Conservation (phyloP, 2,797 vertebrate genomes). For the Mallotus villosus region DNA sequence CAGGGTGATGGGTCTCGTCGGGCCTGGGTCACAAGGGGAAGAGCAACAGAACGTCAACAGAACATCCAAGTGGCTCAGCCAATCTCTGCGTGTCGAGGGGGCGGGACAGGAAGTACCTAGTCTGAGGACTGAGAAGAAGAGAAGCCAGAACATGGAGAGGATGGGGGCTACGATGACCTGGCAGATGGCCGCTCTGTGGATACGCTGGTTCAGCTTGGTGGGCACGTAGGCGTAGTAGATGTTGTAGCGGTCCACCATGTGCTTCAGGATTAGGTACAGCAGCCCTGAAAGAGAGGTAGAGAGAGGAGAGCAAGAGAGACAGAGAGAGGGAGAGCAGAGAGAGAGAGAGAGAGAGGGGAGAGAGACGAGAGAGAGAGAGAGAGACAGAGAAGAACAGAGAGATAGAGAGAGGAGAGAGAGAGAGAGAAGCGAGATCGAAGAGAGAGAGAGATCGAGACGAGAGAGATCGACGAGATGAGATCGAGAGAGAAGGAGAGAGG, state of each 20-base stretch:
- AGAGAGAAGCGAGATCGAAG: not conserved
- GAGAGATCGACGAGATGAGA: too few relatives aligned
- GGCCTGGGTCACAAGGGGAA: conserved; percentile 70
- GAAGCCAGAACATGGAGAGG: conserved; percentile 95
- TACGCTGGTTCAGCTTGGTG: conserved; percentile 89
- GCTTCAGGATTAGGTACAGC: conserved; percentile 92
- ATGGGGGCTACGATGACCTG: conserved; percentile 90
- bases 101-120: conserved; percentile 58
- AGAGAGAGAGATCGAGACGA: too few relatives aligned
- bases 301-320: not conserved
- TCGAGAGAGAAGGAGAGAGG: not conserved
- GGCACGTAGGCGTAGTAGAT: conserved; percentile 96
- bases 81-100: not conserved
- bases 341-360: not conserved
- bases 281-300: conserved; percentile 73
- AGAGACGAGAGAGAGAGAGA: not conserved
- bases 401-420: not conserved
- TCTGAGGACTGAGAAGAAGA: conserved; percentile 94
- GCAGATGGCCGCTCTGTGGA: conserved; percentile 86
- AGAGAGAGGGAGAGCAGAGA: not conserved
- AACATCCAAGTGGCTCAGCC: too few relatives aligned
- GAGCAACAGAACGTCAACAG: not conserved
- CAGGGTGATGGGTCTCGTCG: conserved; percentile 83
- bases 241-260: conserved; percentile 95
- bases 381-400: not conserved